Conservation (phyloP, 92 coral and sea anemone genomes). For the Paramuricea clavata region DNA sequence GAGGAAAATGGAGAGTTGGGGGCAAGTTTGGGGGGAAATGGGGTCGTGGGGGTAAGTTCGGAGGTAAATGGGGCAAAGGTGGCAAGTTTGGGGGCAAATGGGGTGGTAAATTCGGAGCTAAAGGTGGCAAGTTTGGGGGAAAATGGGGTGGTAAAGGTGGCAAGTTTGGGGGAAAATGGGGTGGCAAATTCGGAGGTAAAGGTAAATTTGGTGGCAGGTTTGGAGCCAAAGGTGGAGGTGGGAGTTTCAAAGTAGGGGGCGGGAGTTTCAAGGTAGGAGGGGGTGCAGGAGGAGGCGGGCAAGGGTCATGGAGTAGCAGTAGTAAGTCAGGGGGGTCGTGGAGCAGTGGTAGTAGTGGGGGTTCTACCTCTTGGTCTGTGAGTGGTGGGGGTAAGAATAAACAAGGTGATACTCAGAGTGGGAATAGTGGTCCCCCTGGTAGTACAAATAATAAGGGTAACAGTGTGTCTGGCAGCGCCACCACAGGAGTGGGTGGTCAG, state of each 20-base stretch:
- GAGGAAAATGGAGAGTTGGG: background rate
- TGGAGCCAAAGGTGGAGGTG: background rate
- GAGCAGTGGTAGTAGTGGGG: background rate
- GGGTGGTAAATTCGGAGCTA: no score
- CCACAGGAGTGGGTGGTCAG: background rate
- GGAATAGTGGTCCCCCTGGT: background rate
- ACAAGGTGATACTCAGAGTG: conserved; percentile 1
- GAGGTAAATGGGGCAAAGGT: background rate
- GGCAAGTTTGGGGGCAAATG: background rate
- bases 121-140: background rate
- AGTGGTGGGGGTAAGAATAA: background rate
- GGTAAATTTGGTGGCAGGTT: background rate
- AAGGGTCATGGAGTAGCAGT: background rate
- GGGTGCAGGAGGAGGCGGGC: background rate
- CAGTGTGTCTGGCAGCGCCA: no score
- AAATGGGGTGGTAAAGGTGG: background rate
- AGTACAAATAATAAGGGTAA: background rate
- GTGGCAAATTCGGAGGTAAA: background rate
- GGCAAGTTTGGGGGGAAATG: background rate
- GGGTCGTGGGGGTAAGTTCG: background rate
- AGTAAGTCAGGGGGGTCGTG: background rate
- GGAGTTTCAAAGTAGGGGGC: background rate
- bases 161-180: background rate
- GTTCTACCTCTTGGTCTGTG: background rate
- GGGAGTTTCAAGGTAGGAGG: conserved; percentile 4